Evolutionary conservation across 2,888 invertebrate genomes (phyloP), one percentile per base, ranked within the genome.

Genomic region (Dryocosmus kuriphilus): DNA sequence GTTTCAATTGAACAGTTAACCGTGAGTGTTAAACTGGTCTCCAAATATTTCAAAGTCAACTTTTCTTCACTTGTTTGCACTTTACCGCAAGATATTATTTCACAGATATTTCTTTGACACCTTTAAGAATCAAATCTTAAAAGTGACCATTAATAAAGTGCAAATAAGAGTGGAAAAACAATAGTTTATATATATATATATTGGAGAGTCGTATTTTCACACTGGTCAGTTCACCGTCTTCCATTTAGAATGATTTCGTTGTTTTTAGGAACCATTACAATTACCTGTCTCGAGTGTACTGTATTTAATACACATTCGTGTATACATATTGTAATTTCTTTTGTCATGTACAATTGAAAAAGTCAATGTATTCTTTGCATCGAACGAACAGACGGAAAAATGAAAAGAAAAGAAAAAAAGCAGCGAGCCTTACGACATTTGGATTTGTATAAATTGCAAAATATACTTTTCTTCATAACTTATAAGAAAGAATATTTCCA

Each of bases 161-260:
- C 46, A 71, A 51, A 71, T 16, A 14, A 65, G n/a, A 2, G 65
- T 24, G 27, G 46, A 67, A 67, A 65, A 35, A n/a, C 9, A 65
- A 35, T 41, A 62, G 32, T 32, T 41, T 38, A 65, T 8, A 41
- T 38, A 65, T 8, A 41, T 38, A 9, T 65, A 22, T 46, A 71
- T 41, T 71, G 51, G 71, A 71, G 30, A 51, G 19, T 51, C 16
- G 71, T 71, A 71, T 51, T 51, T 51, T 38, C 63, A 46, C 82
- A 83, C 81, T 76, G 81, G 82, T 80, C 79, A 80, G 82, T 81
- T 79, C 82, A 82, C 80, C 81, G 84, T 84, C 84, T 84, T 84
- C 84, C 84, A 84, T 78, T 80, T 81, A 84, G 78, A 80, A 74
- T 75, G 76, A 80, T 81, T 80, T 79, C 57, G 60, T 81, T 79